Base-by-base conservation (phyloP, 1,140 invertebrate genomes). In the Neodiprion fabricii region DNA sequence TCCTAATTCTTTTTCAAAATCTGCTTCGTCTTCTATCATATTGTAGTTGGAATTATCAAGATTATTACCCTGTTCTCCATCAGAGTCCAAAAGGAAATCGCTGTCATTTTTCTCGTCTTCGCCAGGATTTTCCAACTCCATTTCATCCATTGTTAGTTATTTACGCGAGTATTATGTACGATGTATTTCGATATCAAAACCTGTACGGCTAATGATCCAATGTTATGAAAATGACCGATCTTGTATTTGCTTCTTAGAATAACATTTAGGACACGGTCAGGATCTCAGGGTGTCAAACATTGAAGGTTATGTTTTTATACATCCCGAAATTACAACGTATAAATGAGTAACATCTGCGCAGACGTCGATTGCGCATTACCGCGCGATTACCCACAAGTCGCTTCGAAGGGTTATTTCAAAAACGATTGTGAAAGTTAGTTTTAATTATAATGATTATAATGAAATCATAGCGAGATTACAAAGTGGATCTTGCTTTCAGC, bases 81-180 rank as follows among this genome's bases (percentile, higher is more conserved):
- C 53, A 17, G 53, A 61, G n/a, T 61, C 53, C n/a, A 61, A 61
- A 12, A 61, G 53, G n/a, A 17, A 61, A 14, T 61, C 53, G 8
- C 2, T 9, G 0, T 53, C 65, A 70, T 65, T 70, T 72, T 80
- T 74, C 17, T 75, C 72, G 0, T 67, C 73, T 14, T 78, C 76
- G 7, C 83, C 82, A 2, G 28, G 23, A 68, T 28, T 81, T 23
- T 14, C 73, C 2, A 80, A 5, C 3, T 85, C 82, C 77, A 84
- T 82, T 17, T 82, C 70, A 65, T 84, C 79, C 76, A 82, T 81
- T 72, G 28, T 75, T 72, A 65, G 50, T 1, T 71, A 14, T 10
- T 70, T 50, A 8, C 28, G n/a, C 9, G 67, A 7, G 9, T 14
- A 69, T 23, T 21, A 14, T 23, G 12, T 11, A 14, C 23, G 67